These are phyloP conservation scores for Monopis laevigella DNA, from an alignment of 2,888 invertebrate genomes.

Conservation along the genomic window DNA sequence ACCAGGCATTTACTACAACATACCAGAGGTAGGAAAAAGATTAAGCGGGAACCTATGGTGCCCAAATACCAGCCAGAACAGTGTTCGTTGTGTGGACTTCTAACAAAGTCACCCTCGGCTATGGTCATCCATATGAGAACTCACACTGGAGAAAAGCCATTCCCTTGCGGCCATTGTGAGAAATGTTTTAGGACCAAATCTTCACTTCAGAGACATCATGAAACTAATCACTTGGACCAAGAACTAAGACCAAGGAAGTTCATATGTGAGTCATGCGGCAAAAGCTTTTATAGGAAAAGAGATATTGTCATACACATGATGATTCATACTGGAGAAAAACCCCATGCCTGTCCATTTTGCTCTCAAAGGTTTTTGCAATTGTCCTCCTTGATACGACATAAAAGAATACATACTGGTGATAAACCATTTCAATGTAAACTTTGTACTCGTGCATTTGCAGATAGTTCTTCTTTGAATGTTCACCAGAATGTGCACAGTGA, in stretches of 20 bases:
- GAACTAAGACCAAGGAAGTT: conserved; percentile 33
- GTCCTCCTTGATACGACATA: conserved; percentile 48
- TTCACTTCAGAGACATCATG: conserved; percentile 39
- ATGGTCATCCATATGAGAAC: conserved; percentile 46
- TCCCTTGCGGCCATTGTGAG: conserved; percentile 34
- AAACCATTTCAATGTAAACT: conserved; percentile 43
- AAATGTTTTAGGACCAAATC: conserved; percentile 38
- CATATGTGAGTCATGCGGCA: conserved; percentile 53
- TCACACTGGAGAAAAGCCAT: conserved; percentile 55
- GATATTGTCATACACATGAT: conserved; percentile 49
- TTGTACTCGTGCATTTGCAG: conserved; percentile 45
- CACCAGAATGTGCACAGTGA: conserved; percentile 50
- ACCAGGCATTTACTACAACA: not conserved
- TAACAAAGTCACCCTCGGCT: conserved; percentile 38
- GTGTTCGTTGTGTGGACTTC: conserved; percentile 42
- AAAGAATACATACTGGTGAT: conserved; percentile 50
- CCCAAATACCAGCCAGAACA: conserved; percentile 28
- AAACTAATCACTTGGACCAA: conserved; percentile 28
- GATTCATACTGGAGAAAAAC: conserved; percentile 47
- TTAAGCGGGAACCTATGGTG: not conserved
- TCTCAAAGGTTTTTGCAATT: conserved; percentile 40
- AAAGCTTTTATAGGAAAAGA: conserved; percentile 43
- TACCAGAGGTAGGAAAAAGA: not conserved
- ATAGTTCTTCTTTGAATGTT: conserved; percentile 37
- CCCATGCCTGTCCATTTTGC: conserved; percentile 45